Conservation (phyloP, 2,888 invertebrate species). For the Xanthia togata region DNA sequence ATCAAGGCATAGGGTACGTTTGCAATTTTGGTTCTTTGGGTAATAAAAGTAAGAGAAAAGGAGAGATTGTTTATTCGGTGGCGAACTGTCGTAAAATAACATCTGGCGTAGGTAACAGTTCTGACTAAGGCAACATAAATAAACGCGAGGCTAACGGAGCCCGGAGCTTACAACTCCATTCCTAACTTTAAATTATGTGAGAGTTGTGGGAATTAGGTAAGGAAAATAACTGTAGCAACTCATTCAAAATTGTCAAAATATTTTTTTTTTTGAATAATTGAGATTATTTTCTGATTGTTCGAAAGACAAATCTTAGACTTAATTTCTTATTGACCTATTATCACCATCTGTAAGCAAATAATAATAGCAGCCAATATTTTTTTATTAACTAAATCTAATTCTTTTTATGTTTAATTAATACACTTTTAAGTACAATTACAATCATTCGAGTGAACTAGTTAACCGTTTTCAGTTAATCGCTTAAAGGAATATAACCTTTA, state of each 20-base stretch:
- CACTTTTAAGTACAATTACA: background rate
- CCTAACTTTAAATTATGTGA: constrained; percentile 68
- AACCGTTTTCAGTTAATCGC: background rate
- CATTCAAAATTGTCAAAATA: constrained; percentile 5
- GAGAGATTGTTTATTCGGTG: constrained; percentile 82
- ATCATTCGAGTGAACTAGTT: background rate
- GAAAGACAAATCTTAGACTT: background rate
- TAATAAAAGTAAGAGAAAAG: constrained; percentile 72
- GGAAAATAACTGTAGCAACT: constrained; percentile 16
- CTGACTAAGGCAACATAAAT: constrained; percentile 89
- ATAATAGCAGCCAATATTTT: constrained; percentile 2
- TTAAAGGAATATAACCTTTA: background rate
- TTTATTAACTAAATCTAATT: background rate
- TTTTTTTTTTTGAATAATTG: background rate
- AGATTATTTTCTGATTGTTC: background rate
- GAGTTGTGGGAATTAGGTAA: constrained; percentile 42
- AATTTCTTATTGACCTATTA: background rate
- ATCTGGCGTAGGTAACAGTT: constrained; percentile 88
- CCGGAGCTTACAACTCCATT: constrained; percentile 69
- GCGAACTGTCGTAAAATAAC: constrained; percentile 87
- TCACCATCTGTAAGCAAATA: background rate
- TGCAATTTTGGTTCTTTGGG: constrained; percentile 47
- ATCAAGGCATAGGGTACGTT: constrained; percentile 8
- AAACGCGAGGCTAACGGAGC: constrained; percentile 83
- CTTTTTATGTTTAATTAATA: background rate